Conservation (phyloP, 64 coral and sea anemone species). For the Montipora foliosa region DNA sequence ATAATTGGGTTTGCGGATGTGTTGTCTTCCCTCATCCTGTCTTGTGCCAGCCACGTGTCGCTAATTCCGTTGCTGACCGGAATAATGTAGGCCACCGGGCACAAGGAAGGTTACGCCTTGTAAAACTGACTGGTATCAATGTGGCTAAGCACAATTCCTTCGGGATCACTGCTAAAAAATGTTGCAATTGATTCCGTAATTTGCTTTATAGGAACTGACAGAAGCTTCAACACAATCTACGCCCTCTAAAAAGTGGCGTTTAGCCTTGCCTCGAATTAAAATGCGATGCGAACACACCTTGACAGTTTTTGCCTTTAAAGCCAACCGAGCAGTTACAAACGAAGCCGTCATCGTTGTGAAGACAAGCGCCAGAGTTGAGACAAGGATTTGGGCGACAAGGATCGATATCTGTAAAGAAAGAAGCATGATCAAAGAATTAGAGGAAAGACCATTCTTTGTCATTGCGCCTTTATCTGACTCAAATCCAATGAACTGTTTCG, state of each 20-base stretch:
- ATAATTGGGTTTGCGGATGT: too few relatives aligned
- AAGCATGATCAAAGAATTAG: background rate
- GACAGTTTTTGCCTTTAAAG: conserved; percentile 63
- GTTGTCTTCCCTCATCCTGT: too few relatives aligned
- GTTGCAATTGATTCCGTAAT: too few relatives aligned
- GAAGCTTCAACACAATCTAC: background rate
- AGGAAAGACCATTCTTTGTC: background rate
- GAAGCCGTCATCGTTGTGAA: conserved; percentile 63
- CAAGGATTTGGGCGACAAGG: conserved; percentile 85
- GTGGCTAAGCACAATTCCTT: too few relatives aligned
- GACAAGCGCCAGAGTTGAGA: conserved; percentile 57
- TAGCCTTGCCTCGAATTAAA: background rate
- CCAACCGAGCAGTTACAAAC: conserved; percentile 79
- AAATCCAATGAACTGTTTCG: too few relatives aligned
- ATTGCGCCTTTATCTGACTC: too few relatives aligned
- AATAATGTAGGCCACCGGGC: too few relatives aligned
- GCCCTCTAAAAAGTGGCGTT: background rate
- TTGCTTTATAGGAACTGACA: background rate
- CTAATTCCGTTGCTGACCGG: too few relatives aligned
- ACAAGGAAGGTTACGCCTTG: too few relatives aligned
- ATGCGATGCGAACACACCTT: conserved; percentile 36
- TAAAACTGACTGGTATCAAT: too few relatives aligned
- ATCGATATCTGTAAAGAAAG: conserved; percentile 39
- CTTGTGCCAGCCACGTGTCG: too few relatives aligned
- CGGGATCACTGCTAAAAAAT: too few relatives aligned